Conservation (phyloP, 2,888 invertebrate species). For the Pachliopta kotzebuea region DNA sequence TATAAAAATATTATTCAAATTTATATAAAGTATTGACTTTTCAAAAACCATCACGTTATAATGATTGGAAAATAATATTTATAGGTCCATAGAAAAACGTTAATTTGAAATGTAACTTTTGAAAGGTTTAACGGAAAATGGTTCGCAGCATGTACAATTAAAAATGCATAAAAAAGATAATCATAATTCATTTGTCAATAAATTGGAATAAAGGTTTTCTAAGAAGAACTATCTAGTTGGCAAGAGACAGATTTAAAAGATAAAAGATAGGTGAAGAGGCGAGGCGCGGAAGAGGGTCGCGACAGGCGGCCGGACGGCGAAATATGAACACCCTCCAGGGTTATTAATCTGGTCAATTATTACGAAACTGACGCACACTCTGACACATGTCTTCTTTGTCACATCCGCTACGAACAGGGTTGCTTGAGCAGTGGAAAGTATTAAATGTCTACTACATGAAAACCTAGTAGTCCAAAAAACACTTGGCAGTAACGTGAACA, state of each 20-base stretch:
- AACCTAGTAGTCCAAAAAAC: not conserved
- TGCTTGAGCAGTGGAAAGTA: conserved; percentile 8
- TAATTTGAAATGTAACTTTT: no score
- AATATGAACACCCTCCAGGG: conserved; percentile 68
- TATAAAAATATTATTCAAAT: no score
- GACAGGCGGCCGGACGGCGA: conserved; percentile 56
- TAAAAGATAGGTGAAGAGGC: conserved; percentile 33
- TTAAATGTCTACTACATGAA: not conserved
- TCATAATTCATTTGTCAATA: not conserved
- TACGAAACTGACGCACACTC: conserved; percentile 67
- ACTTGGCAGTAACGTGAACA: not conserved
- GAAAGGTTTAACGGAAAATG: no score
- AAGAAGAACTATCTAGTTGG: not conserved
- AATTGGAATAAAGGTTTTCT: not conserved
- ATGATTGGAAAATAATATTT: no score
- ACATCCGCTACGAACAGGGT: conserved; percentile 62
- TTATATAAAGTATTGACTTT: no score
- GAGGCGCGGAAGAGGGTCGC: conserved; percentile 34
- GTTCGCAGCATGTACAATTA: not conserved
- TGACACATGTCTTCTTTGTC: conserved; percentile 63
- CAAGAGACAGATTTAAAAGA: conserved; percentile 5
- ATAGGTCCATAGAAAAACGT: no score
- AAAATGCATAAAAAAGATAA: not conserved
- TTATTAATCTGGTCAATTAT: conserved; percentile 77
- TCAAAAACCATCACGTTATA: no score